Percentiles rank a stretch among this genome's conserved stretches.
These are phyloP conservation scores for Anoplopoma fimbria DNA, from an alignment of 2,113 vertebrate species.

Conservation along the genomic window DNA sequence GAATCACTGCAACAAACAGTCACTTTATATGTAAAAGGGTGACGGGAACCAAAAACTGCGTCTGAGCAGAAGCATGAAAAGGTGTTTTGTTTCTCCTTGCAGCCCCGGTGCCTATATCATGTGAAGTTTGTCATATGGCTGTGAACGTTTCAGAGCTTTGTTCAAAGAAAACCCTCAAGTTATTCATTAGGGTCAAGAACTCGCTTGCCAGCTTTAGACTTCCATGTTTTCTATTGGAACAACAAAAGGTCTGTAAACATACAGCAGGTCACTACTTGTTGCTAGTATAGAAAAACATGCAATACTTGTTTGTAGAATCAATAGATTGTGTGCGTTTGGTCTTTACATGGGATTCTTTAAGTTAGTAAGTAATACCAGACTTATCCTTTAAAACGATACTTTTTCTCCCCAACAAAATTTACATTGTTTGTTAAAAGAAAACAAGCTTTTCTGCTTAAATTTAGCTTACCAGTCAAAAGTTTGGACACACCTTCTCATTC, in stretches of 20 bases:
- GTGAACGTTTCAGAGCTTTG: constrained; percentile 42
- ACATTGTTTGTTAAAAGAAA: background rate
- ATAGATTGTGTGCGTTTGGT: background rate
- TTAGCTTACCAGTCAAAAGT: too few relatives aligned
- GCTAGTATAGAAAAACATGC: background rate
- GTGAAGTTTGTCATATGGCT: constrained; percentile 65
- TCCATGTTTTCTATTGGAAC: background rate
- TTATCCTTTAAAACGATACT: background rate
- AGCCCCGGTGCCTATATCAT: constrained; percentile 27
- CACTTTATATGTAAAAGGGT: background rate
- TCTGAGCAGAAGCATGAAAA: constrained; percentile 12
- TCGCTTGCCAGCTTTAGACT: background rate
- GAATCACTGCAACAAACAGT: background rate
- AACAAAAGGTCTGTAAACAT: background rate
- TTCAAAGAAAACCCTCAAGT: background rate
- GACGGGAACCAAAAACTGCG: constrained; percentile 2
- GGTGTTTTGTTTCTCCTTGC: constrained; percentile 15
- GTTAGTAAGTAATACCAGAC: background rate
- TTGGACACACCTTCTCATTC: too few relatives aligned
- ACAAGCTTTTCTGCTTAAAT: background rate
- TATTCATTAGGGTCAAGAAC: background rate
- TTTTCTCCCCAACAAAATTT: background rate
- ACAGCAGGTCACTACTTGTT: background rate
- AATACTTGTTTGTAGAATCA: background rate
- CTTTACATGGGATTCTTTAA: background rate